A percentile compares a stretch with the other conserved stretches of the same genome.
These are phyloP conservation scores for Alfaro cultratus DNA, from an alignment of 2,797 vertebrate genomes.

Conservation along the genomic window DNA sequence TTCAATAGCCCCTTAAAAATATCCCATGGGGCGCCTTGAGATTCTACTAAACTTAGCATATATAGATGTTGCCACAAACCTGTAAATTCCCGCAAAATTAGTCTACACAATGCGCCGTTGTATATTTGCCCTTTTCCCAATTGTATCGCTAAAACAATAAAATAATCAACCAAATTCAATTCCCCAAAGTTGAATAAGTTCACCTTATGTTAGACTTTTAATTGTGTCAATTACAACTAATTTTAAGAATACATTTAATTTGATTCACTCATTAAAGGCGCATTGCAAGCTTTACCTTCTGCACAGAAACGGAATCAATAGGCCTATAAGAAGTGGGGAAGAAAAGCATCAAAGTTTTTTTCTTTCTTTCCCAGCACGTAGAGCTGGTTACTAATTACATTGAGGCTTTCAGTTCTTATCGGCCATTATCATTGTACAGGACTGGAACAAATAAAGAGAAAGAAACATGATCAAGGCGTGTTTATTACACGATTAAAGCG, in stretches of 20 bases:
- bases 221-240: neutral
- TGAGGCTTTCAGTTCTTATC: conserved; percentile 71
- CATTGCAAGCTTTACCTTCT: conserved; percentile 11
- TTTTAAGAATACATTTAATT: neutral
- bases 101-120: neutral
- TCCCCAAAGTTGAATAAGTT: neutral
- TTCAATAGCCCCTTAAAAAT: conserved; percentile 59
- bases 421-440: conserved; percentile 70
- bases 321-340: conserved; percentile 45
- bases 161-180: neutral
- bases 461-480: conserved; percentile 75
- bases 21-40: conserved; percentile 15
- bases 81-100: neutral
- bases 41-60: conserved; percentile 11
- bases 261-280: conserved; percentile 10
- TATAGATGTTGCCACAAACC: neutral
- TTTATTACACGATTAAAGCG: conserved; percentile 69
- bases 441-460: conserved; percentile 33
- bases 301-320: conserved; percentile 5
- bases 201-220: neutral
- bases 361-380: conserved; percentile 49
- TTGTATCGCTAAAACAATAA: neutral
- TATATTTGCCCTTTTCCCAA: neutral
- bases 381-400: conserved; percentile 77
- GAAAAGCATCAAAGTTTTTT: conserved; percentile 57